phyloP scores from a whole-genome alignment of 2,797 vertebrate genomes.

The Pseudochromis fuscus region DNA sequence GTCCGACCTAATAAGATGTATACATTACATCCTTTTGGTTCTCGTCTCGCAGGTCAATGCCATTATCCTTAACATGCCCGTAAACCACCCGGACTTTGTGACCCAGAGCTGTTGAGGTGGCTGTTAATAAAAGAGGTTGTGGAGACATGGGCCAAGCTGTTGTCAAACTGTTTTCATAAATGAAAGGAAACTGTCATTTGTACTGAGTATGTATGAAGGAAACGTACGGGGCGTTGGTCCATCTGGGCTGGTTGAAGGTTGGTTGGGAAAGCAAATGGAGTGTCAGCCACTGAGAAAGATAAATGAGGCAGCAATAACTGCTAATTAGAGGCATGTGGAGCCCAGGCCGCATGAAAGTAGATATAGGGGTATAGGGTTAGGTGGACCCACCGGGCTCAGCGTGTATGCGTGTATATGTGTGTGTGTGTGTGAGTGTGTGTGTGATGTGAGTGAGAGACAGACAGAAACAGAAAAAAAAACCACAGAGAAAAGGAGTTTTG shows the following conservation, averaged over 20 bases:
- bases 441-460: constrained; percentile 29
- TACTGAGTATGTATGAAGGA: constrained; percentile 49
- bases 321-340: constrained; percentile 86
- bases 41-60: constrained; percentile 57
- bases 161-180: constrained; percentile 59
- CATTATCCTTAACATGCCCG: constrained; percentile 49
- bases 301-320: constrained; percentile 82
- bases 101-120: constrained; percentile 46
- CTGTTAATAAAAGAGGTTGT: constrained; percentile 28
- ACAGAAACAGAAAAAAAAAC: constrained; percentile 1
- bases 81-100: constrained; percentile 49
- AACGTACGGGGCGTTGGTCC: constrained; percentile 56
- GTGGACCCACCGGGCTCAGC: constrained; percentile 49
- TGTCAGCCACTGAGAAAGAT: constrained; percentile 81
- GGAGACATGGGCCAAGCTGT: constrained; percentile 43
- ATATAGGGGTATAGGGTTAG: constrained; percentile 68
- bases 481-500: constrained; percentile 12
- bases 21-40: constrained; percentile 41
- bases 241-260: constrained; percentile 52
- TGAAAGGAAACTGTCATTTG: constrained; percentile 62
- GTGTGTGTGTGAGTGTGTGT: constrained; percentile 19
- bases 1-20: constrained; percentile 39
- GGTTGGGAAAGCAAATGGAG: constrained; percentile 80
- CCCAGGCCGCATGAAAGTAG: constrained; percentile 73
- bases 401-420: constrained; percentile 21